Conservation (phyloP, 2,797 vertebrate species). For the Betta splendens region DNA sequence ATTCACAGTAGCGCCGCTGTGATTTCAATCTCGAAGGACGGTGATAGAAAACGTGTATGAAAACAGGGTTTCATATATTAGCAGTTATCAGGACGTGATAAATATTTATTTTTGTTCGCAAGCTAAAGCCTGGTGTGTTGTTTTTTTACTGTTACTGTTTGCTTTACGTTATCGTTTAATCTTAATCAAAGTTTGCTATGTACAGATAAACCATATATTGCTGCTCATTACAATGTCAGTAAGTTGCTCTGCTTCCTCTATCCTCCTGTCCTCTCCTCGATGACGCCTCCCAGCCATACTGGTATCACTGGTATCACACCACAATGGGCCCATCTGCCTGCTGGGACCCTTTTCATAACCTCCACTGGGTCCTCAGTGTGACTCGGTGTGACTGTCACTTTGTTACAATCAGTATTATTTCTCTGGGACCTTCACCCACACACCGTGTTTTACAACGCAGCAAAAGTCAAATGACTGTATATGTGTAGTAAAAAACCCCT, state of each 20-base stretch:
- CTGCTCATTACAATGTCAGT: constrained; percentile 42
- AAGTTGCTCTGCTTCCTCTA: constrained; percentile 14
- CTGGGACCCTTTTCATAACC: constrained; percentile 65
- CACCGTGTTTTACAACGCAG: constrained; percentile 42
- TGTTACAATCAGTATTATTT: constrained; percentile 41
- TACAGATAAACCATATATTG: constrained; percentile 69
- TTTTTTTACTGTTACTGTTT: constrained; percentile 43
- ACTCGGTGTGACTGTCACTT: constrained; percentile 64
- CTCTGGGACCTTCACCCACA: constrained; percentile 53
- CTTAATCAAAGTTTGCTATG: constrained; percentile 64
- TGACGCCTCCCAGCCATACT: constrained; percentile 19
- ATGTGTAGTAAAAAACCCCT: constrained; percentile 30
- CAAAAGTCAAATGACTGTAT: constrained; percentile 34
- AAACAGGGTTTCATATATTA: constrained; percentile 43
- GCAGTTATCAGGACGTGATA: constrained; percentile 37
- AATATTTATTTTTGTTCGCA: constrained; percentile 47
- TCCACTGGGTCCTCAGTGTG: constrained; percentile 52
- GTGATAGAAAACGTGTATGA: constrained; percentile 32
- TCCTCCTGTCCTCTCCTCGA: constrained; percentile 37
- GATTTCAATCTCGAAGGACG: constrained; percentile 31
- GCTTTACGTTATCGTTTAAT: constrained; percentile 51
- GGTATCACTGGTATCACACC: too few relatives aligned
- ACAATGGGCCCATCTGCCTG: constrained; percentile 62
- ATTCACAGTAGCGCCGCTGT: constrained; percentile 4
- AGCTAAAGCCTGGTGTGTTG: constrained; percentile 33